A percentile compares a stretch with the other conserved stretches of the same genome.
Conservation (phyloP, 1,140 invertebrate genomes). For the Sitodiplosis mosellana region DNA sequence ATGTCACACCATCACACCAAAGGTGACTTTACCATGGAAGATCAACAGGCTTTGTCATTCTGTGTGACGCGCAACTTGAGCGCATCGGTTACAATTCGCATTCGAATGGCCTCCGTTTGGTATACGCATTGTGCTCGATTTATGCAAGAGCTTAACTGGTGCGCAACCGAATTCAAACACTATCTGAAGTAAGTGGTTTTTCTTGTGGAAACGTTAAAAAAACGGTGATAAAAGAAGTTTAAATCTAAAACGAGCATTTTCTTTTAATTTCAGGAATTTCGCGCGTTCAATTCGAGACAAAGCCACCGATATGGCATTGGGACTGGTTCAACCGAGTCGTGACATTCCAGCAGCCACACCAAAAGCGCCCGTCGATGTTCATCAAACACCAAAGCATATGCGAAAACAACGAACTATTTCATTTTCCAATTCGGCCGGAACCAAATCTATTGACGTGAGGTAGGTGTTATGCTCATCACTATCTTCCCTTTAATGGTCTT, state of each 20-base stretch:
- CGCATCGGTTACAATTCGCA: slow-evolving; percentile 28
- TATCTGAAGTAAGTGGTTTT: slow-evolving; percentile 33
- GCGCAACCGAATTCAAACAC: slow-evolving; percentile 51
- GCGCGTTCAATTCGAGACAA: slow-evolving; percentile 69
- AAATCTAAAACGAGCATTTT: too few relatives aligned
- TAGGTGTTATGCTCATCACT: too few relatives aligned
- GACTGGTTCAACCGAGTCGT: slow-evolving; percentile 55
- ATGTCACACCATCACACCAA: slow-evolving; percentile 11
- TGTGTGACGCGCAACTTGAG: slow-evolving; percentile 32
- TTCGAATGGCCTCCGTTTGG: slow-evolving; percentile 80
- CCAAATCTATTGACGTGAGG: background rate
- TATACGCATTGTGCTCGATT: slow-evolving; percentile 81
- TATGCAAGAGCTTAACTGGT: slow-evolving; percentile 68
- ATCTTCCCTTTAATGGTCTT: too few relatives aligned
- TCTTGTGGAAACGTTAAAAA: too few relatives aligned
- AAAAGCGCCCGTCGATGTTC: background rate
- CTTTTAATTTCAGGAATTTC: slow-evolving; percentile 50
- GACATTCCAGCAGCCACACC: slow-evolving; percentile 15
- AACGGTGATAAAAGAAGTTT: too few relatives aligned
- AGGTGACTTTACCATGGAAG: slow-evolving; percentile 19
- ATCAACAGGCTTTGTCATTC: slow-evolving; percentile 42
- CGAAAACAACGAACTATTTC: slow-evolving; percentile 15
- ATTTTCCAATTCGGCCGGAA: background rate
- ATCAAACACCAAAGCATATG: slow-evolving; percentile 24
- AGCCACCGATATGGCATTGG: slow-evolving; percentile 84